Base-by-base conservation (phyloP, 2,113 vertebrate species). In the Formicarius rufipectus region DNA sequence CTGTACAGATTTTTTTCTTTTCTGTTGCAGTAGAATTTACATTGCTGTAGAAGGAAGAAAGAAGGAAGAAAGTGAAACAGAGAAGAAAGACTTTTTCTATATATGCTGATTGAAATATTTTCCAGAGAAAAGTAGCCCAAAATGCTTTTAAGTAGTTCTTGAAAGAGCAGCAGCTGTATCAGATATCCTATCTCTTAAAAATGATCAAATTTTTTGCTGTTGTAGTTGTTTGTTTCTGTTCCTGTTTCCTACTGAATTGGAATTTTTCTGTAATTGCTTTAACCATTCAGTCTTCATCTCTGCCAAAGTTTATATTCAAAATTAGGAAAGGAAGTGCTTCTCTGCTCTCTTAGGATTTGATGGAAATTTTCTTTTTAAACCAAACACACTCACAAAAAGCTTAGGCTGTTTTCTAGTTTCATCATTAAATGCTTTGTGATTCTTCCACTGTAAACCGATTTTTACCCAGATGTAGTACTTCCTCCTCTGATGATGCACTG, bases 151-250 rank as follows among this genome's bases (percentile, higher is more conserved):
- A 91, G 77, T 49, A 76, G 56, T 39, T 84, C 66, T 93, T 89
- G 89, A 93, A 95, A 96, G 66, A 91, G 49, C 31, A 37, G 84
- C 69, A 94, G 87, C 66, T 94, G 60, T 82, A 82, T 81, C 73
- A 87, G 60, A 89, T 87, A 94, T 45, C 52, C 15, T 55, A 4
- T 53, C 37, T 64, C 56, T 79, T n/a, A 72, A 37, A 78, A 84
- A 74, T 59, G 25, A 84, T 64, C 45, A 52, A 14, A 25, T 4
- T 14, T 78, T 21, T 91, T 87, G 53, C 52, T 72, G 60, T 30
- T 60, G 58, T 42, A 31, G 12, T 28, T 42, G 1, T 62, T 17
- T 0, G 7, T 7, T 83, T 50, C 64, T 84, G 21, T 45, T 16
- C 22, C 56, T 28, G 20, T 56, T 74, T 95, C 73, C 9, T 68